Percentiles rank a stretch among this genome's conserved stretches.
Conservation (phyloP, 2,888 invertebrate species). For the Eretmocerus hayati region DNA sequence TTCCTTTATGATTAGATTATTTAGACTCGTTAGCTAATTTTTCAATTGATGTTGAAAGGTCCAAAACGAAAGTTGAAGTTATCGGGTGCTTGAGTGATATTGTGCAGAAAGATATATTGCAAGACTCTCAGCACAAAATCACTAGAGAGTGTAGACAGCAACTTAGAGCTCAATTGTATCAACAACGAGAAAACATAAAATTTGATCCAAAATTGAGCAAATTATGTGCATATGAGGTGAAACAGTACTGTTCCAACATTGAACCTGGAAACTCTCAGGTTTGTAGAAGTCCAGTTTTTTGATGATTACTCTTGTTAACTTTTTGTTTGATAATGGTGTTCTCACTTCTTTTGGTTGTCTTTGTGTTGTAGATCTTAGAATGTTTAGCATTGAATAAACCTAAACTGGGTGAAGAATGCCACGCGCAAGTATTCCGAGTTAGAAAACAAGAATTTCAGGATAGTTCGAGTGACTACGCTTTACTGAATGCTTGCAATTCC, state of each 20-base stretch:
- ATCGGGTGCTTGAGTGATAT: conserved; percentile 84
- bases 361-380: conserved; percentile 62
- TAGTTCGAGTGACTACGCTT: conserved; percentile 78
- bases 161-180: conserved; percentile 81
- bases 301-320: neutral
- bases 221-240: conserved; percentile 75
- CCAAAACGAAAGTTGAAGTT: conserved; percentile 72
- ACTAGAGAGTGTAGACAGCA: conserved; percentile 87
- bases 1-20: neutral
- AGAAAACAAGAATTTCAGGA: conserved; percentile 81
- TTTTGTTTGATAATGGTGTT: too few species aligned
- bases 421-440: conserved; percentile 74
- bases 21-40: neutral
- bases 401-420: conserved; percentile 63
- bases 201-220: conserved; percentile 78
- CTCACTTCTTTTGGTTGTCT: too few species aligned
- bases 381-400: conserved; percentile 59
- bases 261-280: conserved; percentile 60
- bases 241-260: conserved; percentile 61
- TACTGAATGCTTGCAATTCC: conserved; percentile 75
- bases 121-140: conserved; percentile 67
- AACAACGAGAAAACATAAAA: conserved; percentile 82
- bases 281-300: conserved; percentile 19
- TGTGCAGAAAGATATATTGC: conserved; percentile 77
- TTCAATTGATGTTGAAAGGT: conserved; percentile 48